Evolutionary conservation across 2,888 invertebrate species (phyloP).

Genomic region (Stenotaenia linearis): DNA sequence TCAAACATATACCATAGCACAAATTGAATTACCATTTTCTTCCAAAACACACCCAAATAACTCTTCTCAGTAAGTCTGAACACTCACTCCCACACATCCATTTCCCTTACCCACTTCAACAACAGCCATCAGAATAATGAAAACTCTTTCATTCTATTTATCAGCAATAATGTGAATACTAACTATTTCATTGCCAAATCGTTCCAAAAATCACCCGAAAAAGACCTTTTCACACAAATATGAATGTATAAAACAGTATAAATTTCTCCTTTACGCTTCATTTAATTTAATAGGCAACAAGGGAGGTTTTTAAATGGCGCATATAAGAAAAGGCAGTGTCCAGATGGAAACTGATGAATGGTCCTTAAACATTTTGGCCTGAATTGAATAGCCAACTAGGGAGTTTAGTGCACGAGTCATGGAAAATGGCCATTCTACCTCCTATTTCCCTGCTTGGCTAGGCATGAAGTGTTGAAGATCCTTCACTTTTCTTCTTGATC

Average conservation of each 20-base stretch:
- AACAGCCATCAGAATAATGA: background rate
- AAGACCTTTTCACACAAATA: background rate
- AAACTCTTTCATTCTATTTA: background rate
- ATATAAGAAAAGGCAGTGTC: background rate
- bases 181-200: background rate
- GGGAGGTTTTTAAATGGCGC: background rate
- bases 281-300: background rate
- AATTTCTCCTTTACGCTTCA: background rate
- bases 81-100: background rate
- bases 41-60: background rate
- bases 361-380: background rate
- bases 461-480: constrained; percentile 1
- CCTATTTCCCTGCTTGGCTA: background rate
- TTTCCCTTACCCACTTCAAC: background rate
- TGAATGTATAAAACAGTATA: background rate
- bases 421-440: background rate
- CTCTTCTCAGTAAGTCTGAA: background rate
- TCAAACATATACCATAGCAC: background rate
- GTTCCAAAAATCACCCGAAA: too few relatives aligned
- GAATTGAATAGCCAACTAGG: background rate
- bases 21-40: constrained; percentile 7
- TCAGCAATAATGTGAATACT: background rate
- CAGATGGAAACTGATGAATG: constrained; percentile 7
- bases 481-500: constrained; percentile 2
- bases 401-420: background rate